Base-by-base conservation (phyloP, 2,113 vertebrate genomes). In the Cyanoderma ruficeps region DNA sequence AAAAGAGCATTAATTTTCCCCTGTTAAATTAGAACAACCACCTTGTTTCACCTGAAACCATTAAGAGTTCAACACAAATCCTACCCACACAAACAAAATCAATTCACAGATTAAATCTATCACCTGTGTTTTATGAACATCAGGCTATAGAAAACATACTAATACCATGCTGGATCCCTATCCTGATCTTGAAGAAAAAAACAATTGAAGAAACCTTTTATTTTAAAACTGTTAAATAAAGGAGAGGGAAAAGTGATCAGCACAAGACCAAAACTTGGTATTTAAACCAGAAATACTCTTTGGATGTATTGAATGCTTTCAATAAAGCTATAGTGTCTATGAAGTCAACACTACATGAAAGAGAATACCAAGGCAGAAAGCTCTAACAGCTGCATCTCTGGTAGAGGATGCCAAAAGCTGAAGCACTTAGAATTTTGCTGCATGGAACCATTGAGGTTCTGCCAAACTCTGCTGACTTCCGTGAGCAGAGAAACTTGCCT, bases 401-500 rank as follows among this genome's bases (percentile, higher is more conserved):
- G 12, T 3, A 55, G 35, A n/a, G 1, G 3, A 57, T 50, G 33
- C 68, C 15, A 80, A 53, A 87, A 89, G 30, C 30, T 57, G 25
- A 86, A 83, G 30, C 13, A 11, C 19, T 81, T 33, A 83, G 31
- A 78, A 70, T 55, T 59, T 60, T 87, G 31, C 63, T 31, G 35
- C 1, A 3, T 41, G 23, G 33, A 64, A 64, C 47, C 23, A 79
- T 0, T 23, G 22, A 71, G 20, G 13, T 44, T 74, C 76, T 72
- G 25, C 31, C n/a, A 80, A 44, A 70, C 27, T 61, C 57, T 46
- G 24, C 27, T n/a, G 17, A 24, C 13, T 85, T 19, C 49, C 49
- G 72, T 1, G 3, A 53, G 19, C 3, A 83, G 59, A 60, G 33
- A 72, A 86, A 52, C 15, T n/a, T 0, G 0, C 14, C 23, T 59